A percentile compares a stretch with the other conserved stretches of the same genome.
phyloP scores from a whole-genome alignment of 2,113 vertebrate species.

The Antigone vipio region DNA sequence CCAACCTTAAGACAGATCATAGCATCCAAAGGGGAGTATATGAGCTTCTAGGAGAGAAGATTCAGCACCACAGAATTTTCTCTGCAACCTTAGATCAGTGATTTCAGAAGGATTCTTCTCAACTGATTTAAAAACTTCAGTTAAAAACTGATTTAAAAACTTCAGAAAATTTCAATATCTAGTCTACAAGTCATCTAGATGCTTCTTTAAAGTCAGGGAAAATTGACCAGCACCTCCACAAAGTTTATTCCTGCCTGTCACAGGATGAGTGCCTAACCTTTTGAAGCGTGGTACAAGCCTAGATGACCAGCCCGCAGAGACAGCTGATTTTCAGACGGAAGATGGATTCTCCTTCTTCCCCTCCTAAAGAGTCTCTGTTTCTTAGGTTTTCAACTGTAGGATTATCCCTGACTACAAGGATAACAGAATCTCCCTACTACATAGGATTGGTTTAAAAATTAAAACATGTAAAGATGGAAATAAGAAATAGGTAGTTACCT shows the following conservation, averaged over 20 bases:
- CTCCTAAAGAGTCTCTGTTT: neutral
- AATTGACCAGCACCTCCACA: neutral
- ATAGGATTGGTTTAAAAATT: neutral
- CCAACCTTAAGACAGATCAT: neutral
- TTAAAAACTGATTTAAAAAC: neutral
- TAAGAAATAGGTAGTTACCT: neutral
- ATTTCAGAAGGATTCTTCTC: neutral
- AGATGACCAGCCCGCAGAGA: neutral
- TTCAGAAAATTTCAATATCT: neutral
- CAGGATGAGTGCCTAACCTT: neutral
- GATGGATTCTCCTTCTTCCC: neutral
- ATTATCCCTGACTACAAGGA: neutral
- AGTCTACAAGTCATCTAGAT: neutral
- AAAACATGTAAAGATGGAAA: neutral
- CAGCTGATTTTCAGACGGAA: neutral
- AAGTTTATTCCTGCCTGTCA: neutral
- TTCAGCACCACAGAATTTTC: neutral
- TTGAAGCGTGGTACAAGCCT: neutral
- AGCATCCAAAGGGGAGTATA: neutral
- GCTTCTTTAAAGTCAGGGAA: neutral
- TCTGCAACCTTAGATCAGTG: neutral
- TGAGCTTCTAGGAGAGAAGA: neutral
- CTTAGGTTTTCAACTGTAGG: neutral
- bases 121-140: neutral
- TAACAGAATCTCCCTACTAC: neutral